A percentile compares a stretch with the other conserved stretches of the same genome.
Evolutionary conservation across 2,888 invertebrate genomes (phyloP).

Genomic region (Lomographa bimaculata): DNA sequence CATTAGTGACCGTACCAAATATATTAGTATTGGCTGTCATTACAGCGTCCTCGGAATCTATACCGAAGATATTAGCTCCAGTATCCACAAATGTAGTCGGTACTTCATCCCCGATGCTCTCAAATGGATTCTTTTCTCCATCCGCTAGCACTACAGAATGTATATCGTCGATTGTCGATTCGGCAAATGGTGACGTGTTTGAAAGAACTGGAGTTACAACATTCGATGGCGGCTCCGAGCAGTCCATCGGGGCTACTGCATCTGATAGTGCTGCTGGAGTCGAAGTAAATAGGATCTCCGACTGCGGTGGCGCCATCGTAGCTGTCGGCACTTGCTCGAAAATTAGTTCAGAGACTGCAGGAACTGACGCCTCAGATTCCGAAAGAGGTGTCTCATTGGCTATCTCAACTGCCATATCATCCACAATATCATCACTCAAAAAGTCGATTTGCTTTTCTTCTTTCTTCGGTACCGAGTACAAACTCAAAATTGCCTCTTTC

Average conservation of each 20-base stretch:
- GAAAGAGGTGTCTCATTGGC: slow-evolving; percentile 36
- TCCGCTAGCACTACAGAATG: slow-evolving; percentile 37
- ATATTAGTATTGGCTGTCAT: slow-evolving; percentile 36
- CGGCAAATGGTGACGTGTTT: slow-evolving; percentile 63
- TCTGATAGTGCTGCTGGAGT: slow-evolving; percentile 18
- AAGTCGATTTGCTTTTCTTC: slow-evolving; percentile 80
- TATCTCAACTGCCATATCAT: slow-evolving; percentile 48
- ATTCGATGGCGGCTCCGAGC: slow-evolving; percentile 52
- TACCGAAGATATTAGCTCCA: slow-evolving; percentile 47
- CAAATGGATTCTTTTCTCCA: slow-evolving; percentile 67
- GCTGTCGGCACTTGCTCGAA: slow-evolving; percentile 13
- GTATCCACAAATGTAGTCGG: slow-evolving; percentile 34
- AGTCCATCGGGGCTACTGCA: slow-evolving; percentile 60
- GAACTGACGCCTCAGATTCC: slow-evolving; percentile 37
- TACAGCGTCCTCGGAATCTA: slow-evolving; percentile 42
- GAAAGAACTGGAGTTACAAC: slow-evolving; percentile 39
- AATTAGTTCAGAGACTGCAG: slow-evolving; percentile 13
- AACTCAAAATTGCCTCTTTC: slow-evolving; percentile 84
- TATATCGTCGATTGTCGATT: slow-evolving; percentile 41
- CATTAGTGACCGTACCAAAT: slow-evolving; percentile 34
- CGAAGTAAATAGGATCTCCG: slow-evolving; percentile 20
- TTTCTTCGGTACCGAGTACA: slow-evolving; percentile 76
- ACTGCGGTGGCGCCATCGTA: slow-evolving; percentile 12
- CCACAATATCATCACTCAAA: slow-evolving; percentile 82
- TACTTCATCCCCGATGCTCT: slow-evolving; percentile 40